Base-by-base conservation (phyloP, 1,140 invertebrate genomes). In the Drosophila pectinifera region DNA sequence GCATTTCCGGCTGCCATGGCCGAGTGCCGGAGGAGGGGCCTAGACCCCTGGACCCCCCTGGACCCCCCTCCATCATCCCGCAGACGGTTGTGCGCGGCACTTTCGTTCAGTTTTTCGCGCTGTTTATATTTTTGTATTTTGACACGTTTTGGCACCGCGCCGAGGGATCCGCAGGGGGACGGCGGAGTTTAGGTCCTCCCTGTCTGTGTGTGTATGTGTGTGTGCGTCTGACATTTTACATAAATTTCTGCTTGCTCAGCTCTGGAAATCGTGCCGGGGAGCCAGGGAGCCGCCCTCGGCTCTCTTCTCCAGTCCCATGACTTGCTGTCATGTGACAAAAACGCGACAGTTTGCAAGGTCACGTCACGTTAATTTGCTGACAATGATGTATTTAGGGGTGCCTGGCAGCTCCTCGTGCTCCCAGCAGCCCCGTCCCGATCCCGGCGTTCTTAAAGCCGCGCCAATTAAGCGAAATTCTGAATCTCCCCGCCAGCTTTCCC, bases 301-400 rank as follows among this genome's bases (percentile, higher is more conserved):
- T 56, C 43, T 56, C 59, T 31, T 56, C 43, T 56, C 59, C 63
- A 58, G 58, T 80, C 41, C 80, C 82, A 81, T 78, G 57, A 68
- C 80, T 73, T 77, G 62, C 73, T 85, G 79, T 83, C 83, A 89
- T 88, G 84, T 88, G 83, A 83, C 84, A 88, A 82, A 88, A 88
- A 86, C 69, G 79, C 83, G 83, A 88, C 83, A 88, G 79, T 83
- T 88, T 88, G 83, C 83, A 88, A 88, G 83, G 83, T 88, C 83
- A 88, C 83, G 83, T 88, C 83, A 88, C 83, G 88, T 88, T 88
- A 88, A 88, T 88, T 88, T 88, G 83, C 84, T 88, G 83, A 88
- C 84, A 88, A 88, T 88, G 83, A 88, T 88, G 83, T 88, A 88
- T 89, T 88, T 88, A 88, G 24, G 57, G 22, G 49, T 51, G 16